Conservation (phyloP, 2,113 vertebrate species). For the Heteronetta atricapilla region DNA sequence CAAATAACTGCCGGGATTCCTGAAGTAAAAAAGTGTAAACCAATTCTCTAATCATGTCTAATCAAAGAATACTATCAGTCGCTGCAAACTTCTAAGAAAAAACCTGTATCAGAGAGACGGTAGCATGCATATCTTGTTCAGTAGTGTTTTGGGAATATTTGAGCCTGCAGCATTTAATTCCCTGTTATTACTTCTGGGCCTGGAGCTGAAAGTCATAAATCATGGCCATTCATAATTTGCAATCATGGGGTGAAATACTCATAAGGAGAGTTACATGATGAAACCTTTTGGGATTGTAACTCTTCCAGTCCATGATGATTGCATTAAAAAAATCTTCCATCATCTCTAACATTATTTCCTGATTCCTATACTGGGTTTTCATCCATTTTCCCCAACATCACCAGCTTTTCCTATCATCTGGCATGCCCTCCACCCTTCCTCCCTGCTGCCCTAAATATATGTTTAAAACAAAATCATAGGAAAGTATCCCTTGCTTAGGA, state of each 20-base stretch:
- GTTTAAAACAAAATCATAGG: slow-evolving; percentile 35
- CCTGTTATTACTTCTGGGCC: slow-evolving; percentile 55
- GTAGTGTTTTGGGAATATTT: slow-evolving; percentile 33
- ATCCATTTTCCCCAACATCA: background rate
- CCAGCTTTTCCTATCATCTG: background rate
- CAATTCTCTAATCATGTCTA: slow-evolving; percentile 21
- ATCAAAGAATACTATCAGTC: slow-evolving; percentile 23
- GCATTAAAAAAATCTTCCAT: background rate
- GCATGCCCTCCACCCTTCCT: background rate
- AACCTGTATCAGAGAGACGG: background rate
- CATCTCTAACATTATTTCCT: background rate
- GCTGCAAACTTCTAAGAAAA: slow-evolving; percentile 2
- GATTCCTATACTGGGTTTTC: background rate
- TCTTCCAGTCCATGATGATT: background rate
- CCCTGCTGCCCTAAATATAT: slow-evolving; percentile 5
- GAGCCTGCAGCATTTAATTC: slow-evolving; percentile 54
- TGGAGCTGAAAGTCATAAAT: slow-evolving; percentile 53
- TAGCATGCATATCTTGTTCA: background rate
- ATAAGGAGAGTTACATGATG: slow-evolving; percentile 7
- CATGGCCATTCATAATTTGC: slow-evolving; percentile 26
- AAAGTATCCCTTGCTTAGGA: slow-evolving; percentile 23
- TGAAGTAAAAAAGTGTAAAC: slow-evolving; percentile 38
- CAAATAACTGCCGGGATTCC: slow-evolving; percentile 32
- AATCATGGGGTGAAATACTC: slow-evolving; percentile 49
- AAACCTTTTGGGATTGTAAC: slow-evolving; percentile 28